Evolutionary conservation across 2,888 invertebrate genomes (phyloP).

Genomic region (Apocheima hispidaria): DNA sequence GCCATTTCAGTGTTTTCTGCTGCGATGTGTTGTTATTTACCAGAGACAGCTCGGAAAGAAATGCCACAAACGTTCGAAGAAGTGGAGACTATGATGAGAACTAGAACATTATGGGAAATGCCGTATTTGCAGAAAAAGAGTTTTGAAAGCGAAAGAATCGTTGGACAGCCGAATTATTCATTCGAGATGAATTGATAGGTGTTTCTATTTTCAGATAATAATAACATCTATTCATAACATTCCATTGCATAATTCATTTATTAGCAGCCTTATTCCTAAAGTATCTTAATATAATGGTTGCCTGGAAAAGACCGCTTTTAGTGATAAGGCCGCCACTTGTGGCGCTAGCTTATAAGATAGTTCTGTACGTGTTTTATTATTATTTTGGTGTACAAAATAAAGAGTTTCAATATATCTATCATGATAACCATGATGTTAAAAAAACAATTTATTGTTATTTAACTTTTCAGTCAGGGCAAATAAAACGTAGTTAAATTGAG

Average conservation of each 20-base stretch:
- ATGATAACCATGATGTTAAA: no score
- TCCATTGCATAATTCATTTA: no score
- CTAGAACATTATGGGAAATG: slow-evolving; percentile 51
- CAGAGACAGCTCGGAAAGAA: slow-evolving; percentile 56
- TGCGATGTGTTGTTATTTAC: slow-evolving; percentile 39
- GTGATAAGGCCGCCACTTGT: no score
- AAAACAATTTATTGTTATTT: no score
- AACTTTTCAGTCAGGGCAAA: background rate
- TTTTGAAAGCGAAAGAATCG: slow-evolving; percentile 3
- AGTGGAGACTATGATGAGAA: slow-evolving; percentile 50
- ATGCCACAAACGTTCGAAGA: slow-evolving; percentile 61
- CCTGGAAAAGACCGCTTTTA: no score
- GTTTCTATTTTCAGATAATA: background rate
- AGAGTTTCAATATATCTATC: no score
- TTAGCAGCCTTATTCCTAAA: no score
- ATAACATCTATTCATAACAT: no score
- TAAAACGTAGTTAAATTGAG: background rate
- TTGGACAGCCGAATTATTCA: background rate
- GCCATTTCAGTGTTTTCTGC: slow-evolving; percentile 46
- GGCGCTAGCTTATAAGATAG: no score
- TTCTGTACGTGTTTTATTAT: no score
- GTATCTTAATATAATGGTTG: no score
- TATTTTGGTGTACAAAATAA: no score
- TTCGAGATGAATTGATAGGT: background rate
- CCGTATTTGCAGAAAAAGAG: slow-evolving; percentile 50